Base-by-base conservation (phyloP, 1,140 invertebrate species). In the Theocolax elegans region DNA sequence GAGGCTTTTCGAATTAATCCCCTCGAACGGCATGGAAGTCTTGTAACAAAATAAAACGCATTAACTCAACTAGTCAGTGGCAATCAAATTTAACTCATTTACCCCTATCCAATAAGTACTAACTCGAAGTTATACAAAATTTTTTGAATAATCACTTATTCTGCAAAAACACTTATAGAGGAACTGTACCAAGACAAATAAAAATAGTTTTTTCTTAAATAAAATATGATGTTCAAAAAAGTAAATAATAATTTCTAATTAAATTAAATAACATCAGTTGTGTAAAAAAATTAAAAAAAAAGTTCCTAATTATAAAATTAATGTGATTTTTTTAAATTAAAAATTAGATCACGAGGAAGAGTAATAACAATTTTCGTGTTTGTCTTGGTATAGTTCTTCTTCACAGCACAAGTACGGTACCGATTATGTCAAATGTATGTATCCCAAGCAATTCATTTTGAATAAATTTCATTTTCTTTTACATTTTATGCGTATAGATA, bases 91-190 rank as follows among this genome's bases (percentile, higher is more conserved):
- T 25, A 58, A 64, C 40, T 70, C 67, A 70, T 40, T 64, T 64
- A 64, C 29, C 31, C 58, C 60, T 46, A 70, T 64, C 35, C 42
- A 64, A 56, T 58, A 42, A 64, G 23, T 70, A 63, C 38, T 69
- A 48, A 70, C n/a, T 38, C 42, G n/a, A 70, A 70, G 51, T 46
- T 70, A 58, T 64, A 64, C 31, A 56, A 63, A 70, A 64, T 64
- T 17, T 63, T 46, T 64, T 54, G 27, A 63, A 70, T 70, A 12
- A 38, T 19, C 48, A 25, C 38, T 42, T 70, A 58, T 48, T 46
- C 48, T 64, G 49, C 53, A 64, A 69, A 69, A 54, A 69, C 35
- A 51, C 23, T 68, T 51, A 51, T 12, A 60, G 46, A 49, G 31
- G 40, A 62, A 53, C 17, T 64, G 19, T 58, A 64, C 53, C 51